Evolutionary conservation across 2,113 vertebrate species (phyloP), one percentile per base, ranked within the genome.

Genomic region (Neomonachus schauinslandi): DNA sequence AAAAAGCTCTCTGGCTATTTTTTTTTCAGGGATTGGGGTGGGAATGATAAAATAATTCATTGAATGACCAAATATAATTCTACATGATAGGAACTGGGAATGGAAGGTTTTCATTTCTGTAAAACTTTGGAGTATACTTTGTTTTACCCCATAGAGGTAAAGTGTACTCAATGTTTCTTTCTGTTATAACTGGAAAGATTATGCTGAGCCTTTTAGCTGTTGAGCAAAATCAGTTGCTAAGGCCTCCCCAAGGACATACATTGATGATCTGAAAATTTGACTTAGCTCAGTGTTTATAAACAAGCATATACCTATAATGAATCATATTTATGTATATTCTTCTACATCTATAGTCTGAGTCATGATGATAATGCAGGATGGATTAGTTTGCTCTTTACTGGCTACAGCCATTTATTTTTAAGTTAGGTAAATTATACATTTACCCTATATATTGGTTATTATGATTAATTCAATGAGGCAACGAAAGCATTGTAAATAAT

Each of bases 71-170:
- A 93, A 94, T 71, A n/a, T 61, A 89, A 86, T 89, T 49, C 12
- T 74, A 36, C 71, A 13, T n/a, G 2, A 88, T 80, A 82, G 19
- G 6, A 61, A 72, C 31, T 51, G 1, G 5, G 4, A 91, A 89
- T 42, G 21, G 12, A 59, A 81, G 1, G 2, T 61, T 72, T 96
- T 59, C 4, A 57, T 42, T 87, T 87, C 18, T 59, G 26, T 59
- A 89, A 87, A 96, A 59, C 21, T 95, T 36, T 94, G 26, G 26
- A 61, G 2, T 36, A 51, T 1, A 90, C 2, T 61, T 96, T 33
- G 5, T 19, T 89, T 55, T 69, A 87, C 2, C 1, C 7, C 19
- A 28, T 0, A 93, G 31, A 93, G 7, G 3, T 74, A 65, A 92
- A 83, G 33, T 71, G n/a, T 33, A 4, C 57, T 65, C 49, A 93